These are phyloP conservation scores for Seira musarum DNA, from an alignment of 2,888 invertebrate genomes.

Conservation along the genomic window DNA sequence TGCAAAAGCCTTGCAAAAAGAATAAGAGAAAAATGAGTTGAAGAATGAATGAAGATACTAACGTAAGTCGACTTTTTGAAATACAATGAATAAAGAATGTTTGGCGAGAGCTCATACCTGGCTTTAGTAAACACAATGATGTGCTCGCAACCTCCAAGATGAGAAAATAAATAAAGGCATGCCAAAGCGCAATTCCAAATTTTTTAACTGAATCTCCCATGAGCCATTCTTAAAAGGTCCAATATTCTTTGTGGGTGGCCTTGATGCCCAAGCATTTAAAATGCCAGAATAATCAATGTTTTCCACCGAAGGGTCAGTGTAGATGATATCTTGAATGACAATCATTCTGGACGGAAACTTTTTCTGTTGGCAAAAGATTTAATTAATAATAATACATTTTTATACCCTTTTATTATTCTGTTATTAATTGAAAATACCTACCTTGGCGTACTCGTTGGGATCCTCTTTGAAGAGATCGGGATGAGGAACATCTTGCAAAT, in stretches of 20 bases:
- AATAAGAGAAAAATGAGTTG: neutral
- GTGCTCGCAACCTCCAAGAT: constrained; percentile 93
- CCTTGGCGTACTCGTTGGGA: constrained; percentile 34
- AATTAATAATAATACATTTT: neutral
- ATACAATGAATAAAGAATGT: neutral
- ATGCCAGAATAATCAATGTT: constrained; percentile 80
- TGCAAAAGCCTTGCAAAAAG: constrained; percentile 44
- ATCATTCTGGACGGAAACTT: constrained; percentile 82
- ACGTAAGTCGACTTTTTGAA: neutral
- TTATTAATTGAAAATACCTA: constrained; percentile 22
- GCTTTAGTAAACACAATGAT: constrained; percentile 86
- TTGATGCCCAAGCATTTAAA: constrained; percentile 79
- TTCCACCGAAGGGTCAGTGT: constrained; percentile 79
- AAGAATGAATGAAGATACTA: neutral
- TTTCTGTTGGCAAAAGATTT: constrained; percentile 74
- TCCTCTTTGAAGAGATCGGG: constrained; percentile 33
- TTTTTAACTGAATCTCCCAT: constrained; percentile 74
- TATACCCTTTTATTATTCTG: too few relatives aligned
- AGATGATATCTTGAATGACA: constrained; percentile 85
- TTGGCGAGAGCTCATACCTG: constrained; percentile 72
- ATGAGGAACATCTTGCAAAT: constrained; percentile 72
- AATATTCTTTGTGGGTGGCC: constrained; percentile 71
- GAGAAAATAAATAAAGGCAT: constrained; percentile 88
- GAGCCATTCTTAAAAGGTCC: constrained; percentile 70
- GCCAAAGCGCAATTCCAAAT: constrained; percentile 77